These are phyloP conservation scores for Sarcophaga subvicina DNA, from an alignment of 2,888 invertebrate species.

Conservation along the genomic window DNA sequence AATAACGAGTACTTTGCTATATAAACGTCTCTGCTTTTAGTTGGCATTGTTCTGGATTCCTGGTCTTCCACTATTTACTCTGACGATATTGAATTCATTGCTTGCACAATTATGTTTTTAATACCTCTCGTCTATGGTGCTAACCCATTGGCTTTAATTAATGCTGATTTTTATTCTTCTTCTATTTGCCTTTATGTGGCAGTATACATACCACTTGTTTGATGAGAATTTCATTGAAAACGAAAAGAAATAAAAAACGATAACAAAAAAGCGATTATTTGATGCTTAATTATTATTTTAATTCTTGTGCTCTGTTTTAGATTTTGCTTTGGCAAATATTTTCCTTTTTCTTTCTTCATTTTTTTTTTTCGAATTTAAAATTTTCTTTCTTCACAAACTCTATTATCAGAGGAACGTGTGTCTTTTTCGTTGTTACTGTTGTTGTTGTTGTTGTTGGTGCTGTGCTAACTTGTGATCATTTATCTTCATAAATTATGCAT, in stretches of 20 bases:
- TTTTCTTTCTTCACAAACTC: background rate
- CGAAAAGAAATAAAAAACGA: background rate
- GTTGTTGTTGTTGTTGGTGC: background rate
- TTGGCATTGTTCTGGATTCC: no score
- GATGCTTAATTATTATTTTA: conserved; percentile 37
- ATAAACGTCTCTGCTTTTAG: no score
- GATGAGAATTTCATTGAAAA: no score
- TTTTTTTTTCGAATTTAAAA: background rate
- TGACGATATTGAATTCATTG: no score
- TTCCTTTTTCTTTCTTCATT: background rate
- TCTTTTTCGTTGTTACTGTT: background rate
- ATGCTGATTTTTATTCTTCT: no score
- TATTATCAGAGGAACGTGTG: background rate
- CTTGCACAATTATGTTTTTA: no score
- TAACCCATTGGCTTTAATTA: no score
- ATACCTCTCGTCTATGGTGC: no score
- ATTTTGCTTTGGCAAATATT: background rate
- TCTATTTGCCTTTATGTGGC: no score
- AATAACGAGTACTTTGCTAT: no score
- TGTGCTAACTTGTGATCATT: conserved; percentile 62
- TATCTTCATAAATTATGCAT: conserved; percentile 69
- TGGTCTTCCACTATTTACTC: no score
- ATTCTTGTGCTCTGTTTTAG: conserved; percentile 9
- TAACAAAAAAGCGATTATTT: conserved; percentile 10
- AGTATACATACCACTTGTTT: no score